These are phyloP conservation scores for Sminthurides bifidus DNA, from an alignment of 1,140 invertebrate genomes.

Conservation along the genomic window DNA sequence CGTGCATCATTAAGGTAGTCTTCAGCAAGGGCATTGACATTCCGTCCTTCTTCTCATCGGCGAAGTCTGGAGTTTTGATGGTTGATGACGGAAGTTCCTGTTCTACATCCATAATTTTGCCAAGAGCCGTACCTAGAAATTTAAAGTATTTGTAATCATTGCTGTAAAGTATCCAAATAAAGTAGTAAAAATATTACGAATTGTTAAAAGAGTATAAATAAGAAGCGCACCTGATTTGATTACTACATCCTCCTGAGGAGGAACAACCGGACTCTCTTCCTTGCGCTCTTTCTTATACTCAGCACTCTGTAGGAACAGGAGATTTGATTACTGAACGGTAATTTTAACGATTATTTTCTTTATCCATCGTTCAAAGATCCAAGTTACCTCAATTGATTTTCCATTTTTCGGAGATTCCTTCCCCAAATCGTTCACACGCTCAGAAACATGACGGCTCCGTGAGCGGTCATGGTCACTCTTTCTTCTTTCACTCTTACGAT, in stretches of 20 bases:
- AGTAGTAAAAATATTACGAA: background rate
- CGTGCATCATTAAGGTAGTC: conserved; percentile 23
- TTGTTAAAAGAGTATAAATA: no score
- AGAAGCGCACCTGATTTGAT: conserved; percentile 2
- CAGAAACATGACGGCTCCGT: background rate
- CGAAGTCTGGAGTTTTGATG: conserved; percentile 32
- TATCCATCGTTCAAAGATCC: no score
- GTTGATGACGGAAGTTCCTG: conserved; percentile 31
- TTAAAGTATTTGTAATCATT: background rate
- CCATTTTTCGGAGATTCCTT: background rate
- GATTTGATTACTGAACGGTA: no score
- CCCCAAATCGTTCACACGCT: background rate
- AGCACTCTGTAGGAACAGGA: no score
- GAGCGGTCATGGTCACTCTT: background rate
- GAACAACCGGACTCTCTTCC: no score
- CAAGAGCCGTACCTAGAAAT: background rate
- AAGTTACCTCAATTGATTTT: no score
- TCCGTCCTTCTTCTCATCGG: conserved; percentile 5
- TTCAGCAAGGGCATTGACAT: conserved; percentile 8
- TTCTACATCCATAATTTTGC: conserved; percentile 21
- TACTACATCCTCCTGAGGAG: no score
- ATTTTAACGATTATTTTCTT: no score
- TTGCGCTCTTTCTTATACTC: no score
- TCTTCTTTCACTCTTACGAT: conserved; percentile 1
- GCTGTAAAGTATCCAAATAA: no score